These are phyloP conservation scores for Sciurus vulgaris DNA, from an alignment of 2,797 vertebrate species.

Conservation along the genomic window DNA sequence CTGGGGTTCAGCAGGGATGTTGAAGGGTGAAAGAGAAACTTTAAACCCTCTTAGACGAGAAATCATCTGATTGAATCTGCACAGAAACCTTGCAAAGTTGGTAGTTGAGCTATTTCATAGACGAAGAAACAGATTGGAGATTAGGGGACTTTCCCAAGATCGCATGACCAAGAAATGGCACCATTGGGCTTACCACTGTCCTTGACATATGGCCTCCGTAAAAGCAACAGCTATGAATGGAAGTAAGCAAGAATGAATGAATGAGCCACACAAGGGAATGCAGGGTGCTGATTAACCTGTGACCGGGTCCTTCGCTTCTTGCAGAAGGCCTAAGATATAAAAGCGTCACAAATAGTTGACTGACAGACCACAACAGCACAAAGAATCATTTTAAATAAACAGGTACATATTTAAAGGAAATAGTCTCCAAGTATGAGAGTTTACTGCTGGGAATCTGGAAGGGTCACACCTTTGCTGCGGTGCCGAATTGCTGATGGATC, in stretches of 20 bases:
- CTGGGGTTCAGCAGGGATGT: background rate
- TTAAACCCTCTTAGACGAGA: constrained; percentile 46
- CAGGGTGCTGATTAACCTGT: background rate
- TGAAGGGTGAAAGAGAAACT: background rate
- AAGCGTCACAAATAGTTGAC: background rate
- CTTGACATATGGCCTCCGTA: background rate
- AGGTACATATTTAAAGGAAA: constrained; percentile 48
- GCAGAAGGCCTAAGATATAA: constrained; percentile 14
- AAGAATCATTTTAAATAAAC: constrained; percentile 7
- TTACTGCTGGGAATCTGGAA: constrained; percentile 21
- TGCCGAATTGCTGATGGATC: background rate
- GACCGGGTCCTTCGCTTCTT: constrained; percentile 23
- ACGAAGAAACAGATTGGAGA: constrained; percentile 21
- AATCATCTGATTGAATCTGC: background rate
- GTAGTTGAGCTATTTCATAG: constrained; percentile 5
- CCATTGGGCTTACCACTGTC: background rate
- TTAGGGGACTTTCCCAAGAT: background rate
- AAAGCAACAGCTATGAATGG: background rate
- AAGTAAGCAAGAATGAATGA: background rate
- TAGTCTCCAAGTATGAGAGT: background rate
- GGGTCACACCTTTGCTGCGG: background rate
- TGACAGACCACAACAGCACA: background rate
- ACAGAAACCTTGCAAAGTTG: background rate
- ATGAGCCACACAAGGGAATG: background rate
- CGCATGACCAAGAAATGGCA: background rate